These are phyloP conservation scores for Psilopogon haemacephalus DNA, from an alignment of 2,113 vertebrate species.

Conservation along the genomic window DNA sequence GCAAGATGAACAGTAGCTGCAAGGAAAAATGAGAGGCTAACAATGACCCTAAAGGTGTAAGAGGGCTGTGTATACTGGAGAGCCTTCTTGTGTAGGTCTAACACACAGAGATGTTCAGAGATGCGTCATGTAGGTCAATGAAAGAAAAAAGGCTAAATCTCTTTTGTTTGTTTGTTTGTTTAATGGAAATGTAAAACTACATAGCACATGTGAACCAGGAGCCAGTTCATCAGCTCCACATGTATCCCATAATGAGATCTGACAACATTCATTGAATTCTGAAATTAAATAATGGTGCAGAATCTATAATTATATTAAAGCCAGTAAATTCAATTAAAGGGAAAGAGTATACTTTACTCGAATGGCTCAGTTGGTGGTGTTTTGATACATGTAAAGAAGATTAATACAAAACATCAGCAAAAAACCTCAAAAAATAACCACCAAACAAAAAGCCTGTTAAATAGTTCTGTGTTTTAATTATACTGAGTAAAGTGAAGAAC, in stretches of 20 bases:
- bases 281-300: conserved; percentile 34
- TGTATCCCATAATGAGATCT: conserved; percentile 22
- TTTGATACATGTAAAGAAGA: neutral
- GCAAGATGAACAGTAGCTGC: neutral
- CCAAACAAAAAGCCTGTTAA: neutral
- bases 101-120: neutral
- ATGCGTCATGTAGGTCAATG: neutral
- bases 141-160: neutral
- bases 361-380: conserved; percentile 12
- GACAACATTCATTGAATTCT: conserved; percentile 16
- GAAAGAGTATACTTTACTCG: neutral
- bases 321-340: conserved; percentile 18
- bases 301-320: conserved; percentile 12
- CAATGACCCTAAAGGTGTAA: neutral
- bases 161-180: neutral
- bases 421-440: no score
- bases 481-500: neutral
- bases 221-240: neutral
- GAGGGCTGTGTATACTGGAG: neutral
- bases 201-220: neutral
- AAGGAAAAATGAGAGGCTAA: neutral
- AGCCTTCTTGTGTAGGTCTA: neutral
- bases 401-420: neutral
- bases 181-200: neutral
- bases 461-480: neutral